Evolutionary conservation across 2,888 invertebrate species (phyloP).

Genomic region (Caenorhabditis macrosperma): DNA sequence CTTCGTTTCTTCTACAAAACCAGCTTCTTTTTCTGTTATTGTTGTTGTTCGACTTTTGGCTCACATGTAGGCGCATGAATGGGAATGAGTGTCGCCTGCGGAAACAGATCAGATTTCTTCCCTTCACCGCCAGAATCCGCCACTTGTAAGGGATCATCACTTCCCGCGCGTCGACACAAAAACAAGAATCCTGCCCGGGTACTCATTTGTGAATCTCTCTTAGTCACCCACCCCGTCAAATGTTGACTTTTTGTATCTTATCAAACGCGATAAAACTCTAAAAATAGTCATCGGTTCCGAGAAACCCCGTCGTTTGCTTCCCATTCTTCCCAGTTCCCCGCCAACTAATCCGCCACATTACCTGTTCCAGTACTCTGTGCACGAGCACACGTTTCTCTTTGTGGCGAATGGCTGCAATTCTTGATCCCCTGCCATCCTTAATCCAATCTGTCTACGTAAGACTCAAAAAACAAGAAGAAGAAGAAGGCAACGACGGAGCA

Average conservation of each 20-base stretch:
- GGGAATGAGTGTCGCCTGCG: neutral
- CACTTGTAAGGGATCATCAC: conserved; percentile 2
- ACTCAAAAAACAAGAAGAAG: conserved; percentile 18
- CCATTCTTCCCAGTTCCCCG: neutral
- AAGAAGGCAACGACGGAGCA: neutral
- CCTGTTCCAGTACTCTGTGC: neutral
- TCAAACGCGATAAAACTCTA: neutral
- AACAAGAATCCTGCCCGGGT: neutral
- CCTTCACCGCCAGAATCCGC: neutral
- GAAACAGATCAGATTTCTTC: conserved; percentile 2
- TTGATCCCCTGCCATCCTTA: neutral
- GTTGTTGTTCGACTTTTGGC: neutral
- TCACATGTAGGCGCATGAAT: neutral
- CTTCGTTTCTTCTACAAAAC: neutral
- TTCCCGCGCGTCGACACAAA: neutral
- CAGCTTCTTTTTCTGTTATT: conserved; percentile 5
- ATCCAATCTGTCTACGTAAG: conserved; percentile 21
- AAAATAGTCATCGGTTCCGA: neutral
- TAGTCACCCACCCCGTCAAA: neutral
- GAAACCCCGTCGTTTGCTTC: too few relatives aligned
- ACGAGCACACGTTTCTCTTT: neutral
- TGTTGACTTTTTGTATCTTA: neutral
- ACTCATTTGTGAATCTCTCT: neutral
- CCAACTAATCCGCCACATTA: neutral
- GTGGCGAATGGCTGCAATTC: too few relatives aligned